These are phyloP conservation scores for Calameuta pallipes DNA, from an alignment of 2,888 invertebrate species.

Conservation along the genomic window DNA sequence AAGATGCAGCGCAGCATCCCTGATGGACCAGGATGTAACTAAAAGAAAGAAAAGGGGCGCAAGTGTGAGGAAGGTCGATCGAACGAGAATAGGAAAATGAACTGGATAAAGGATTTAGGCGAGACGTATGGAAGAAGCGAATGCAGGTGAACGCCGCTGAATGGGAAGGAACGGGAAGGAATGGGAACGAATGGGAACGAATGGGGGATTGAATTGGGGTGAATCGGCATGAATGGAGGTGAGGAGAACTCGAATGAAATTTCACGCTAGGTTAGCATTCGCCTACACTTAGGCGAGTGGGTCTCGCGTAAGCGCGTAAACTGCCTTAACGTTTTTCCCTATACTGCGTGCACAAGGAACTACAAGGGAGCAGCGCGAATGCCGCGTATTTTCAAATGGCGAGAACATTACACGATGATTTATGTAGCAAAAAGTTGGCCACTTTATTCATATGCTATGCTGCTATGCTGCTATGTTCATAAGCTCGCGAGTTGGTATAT, in stretches of 20 bases:
- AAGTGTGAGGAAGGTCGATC: too few relatives aligned
- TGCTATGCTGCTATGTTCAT: constrained; percentile 41
- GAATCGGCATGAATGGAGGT: not conserved
- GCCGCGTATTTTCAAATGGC: constrained; percentile 9
- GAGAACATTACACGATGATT: constrained; percentile 45
- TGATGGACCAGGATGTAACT: too few relatives aligned
- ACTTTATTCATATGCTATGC: constrained; percentile 56
- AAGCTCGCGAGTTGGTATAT: constrained; percentile 47
- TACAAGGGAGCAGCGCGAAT: not conserved
- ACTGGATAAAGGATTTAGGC: too few relatives aligned
- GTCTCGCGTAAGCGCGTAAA: not conserved
- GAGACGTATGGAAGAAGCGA: too few relatives aligned
- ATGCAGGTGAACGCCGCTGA: too few relatives aligned
- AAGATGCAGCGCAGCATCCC: too few relatives aligned
- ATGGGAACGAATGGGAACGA: too few relatives aligned
- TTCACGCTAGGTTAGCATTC: not conserved
- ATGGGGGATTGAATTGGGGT: not conserved
- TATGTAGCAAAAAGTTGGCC: constrained; percentile 57
- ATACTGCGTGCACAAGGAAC: not conserved
- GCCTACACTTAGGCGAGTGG: not conserved
- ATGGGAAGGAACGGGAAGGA: too few relatives aligned
- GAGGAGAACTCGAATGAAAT: not conserved
- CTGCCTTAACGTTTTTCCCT: not conserved
- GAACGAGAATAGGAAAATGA: too few relatives aligned
- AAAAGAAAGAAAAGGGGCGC: too few relatives aligned